Evolutionary conservation across 2,888 invertebrate genomes (phyloP).

Genomic region (Amiota minor): DNA sequence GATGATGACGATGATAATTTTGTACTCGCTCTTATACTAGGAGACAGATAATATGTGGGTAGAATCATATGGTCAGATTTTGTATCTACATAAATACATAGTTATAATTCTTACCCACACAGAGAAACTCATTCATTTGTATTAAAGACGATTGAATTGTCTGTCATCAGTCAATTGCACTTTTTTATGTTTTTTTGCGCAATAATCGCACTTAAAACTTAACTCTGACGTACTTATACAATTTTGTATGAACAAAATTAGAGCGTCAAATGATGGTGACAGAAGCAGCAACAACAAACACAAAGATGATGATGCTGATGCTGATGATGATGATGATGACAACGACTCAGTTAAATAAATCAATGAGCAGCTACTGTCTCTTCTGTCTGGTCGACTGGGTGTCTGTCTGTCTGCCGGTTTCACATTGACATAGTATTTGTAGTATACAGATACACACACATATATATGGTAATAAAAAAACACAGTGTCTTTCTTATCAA

Average conservation of each 20-base stretch:
- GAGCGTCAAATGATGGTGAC: not conserved
- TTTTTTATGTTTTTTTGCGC: not conserved
- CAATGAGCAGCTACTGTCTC: constrained; percentile 21
- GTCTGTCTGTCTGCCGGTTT: not conserved
- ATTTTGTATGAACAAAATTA: constrained; percentile 3
- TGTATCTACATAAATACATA: too few relatives aligned
- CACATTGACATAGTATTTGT: not conserved
- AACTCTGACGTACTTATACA: constrained; percentile 22
- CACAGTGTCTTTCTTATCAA: constrained; percentile 51
- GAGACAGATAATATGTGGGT: constrained; percentile 2
- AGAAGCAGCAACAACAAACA: too few relatives aligned
- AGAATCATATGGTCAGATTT: too few relatives aligned
- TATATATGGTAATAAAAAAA: not conserved
- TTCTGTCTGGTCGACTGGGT: not conserved
- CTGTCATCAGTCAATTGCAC: constrained; percentile 10
- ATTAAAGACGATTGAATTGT: not conserved
- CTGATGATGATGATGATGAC: too few relatives aligned
- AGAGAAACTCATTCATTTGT: not conserved
- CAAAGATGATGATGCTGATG: too few relatives aligned
- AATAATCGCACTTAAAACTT: constrained; percentile 1
- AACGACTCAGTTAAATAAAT: constrained; percentile 11
- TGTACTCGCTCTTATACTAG: not conserved
- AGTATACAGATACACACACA: not conserved
- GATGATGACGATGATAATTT: too few relatives aligned
- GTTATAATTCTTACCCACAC: too few relatives aligned